Evolutionary conservation across 1,140 invertebrate genomes (phyloP).

Genomic region (Heliconius congener): DNA sequence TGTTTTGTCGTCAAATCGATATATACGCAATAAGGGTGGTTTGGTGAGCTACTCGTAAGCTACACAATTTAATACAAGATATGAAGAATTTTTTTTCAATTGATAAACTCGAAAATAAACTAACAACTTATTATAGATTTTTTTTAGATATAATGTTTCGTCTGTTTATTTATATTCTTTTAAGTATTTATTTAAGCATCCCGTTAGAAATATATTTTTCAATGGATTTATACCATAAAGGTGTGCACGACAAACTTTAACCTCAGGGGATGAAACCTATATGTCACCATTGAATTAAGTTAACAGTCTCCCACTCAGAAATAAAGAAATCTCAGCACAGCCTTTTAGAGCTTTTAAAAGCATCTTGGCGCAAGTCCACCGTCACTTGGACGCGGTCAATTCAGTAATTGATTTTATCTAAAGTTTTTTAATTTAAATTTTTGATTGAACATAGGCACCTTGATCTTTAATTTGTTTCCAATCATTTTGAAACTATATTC

Average conservation of each 20-base stretch:
- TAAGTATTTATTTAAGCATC: too few relatives aligned
- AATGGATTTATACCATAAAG: background rate
- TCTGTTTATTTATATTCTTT: too few relatives aligned
- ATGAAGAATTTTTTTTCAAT: too few relatives aligned
- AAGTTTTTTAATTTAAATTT: slow-evolving; percentile 13
- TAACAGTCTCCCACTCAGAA: background rate
- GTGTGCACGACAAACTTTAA: background rate
- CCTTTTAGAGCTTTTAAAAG: background rate
- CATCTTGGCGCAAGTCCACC: background rate
- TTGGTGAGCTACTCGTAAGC: too few relatives aligned
- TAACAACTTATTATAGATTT: too few relatives aligned
- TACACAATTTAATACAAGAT: too few relatives aligned
- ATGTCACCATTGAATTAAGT: background rate
- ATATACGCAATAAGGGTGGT: too few relatives aligned
- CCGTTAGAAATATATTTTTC: too few relatives aligned
- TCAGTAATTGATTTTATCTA: slow-evolving; percentile 14
- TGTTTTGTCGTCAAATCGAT: too few relatives aligned
- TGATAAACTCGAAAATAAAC: too few relatives aligned
- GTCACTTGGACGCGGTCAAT: slow-evolving; percentile 4
- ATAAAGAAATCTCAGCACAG: slow-evolving; percentile 4
- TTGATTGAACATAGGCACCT: background rate
- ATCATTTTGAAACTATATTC: background rate
- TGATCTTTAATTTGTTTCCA: background rate
- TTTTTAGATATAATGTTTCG: too few relatives aligned
- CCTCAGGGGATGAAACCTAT: background rate